Conservation (phyloP, 1,140 invertebrate species). For the Aphelinus atriplicis region DNA sequence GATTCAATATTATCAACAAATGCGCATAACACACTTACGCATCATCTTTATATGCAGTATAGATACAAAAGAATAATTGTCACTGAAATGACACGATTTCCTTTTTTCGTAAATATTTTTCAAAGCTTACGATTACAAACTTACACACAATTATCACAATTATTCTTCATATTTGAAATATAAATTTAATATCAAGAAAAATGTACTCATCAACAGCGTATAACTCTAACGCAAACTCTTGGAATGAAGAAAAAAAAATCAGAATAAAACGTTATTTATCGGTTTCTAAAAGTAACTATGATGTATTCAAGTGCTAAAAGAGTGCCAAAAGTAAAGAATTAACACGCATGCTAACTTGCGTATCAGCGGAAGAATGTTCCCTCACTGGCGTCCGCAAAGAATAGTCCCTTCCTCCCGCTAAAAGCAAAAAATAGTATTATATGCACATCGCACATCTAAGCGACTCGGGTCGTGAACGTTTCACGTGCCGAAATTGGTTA, state of each 20-base stretch:
- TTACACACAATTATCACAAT: constrained; percentile 41
- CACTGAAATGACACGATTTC: background rate
- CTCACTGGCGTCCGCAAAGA: too few species aligned
- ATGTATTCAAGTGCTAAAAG: background rate
- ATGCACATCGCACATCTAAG: too few species aligned
- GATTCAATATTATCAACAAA: constrained; percentile 36
- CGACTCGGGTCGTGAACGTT: too few species aligned
- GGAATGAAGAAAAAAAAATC: background rate
- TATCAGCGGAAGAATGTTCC: too few species aligned
- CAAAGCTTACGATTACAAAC: constrained; percentile 28
- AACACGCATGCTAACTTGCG: too few species aligned
- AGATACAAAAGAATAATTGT: constrained; percentile 23
- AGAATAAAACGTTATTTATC: background rate
- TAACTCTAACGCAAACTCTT: background rate
- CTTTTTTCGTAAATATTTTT: constrained; percentile 26
- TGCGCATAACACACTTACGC: constrained; percentile 22
- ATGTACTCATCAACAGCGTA: constrained; percentile 13
- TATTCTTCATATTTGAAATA: constrained; percentile 31
- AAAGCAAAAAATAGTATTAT: too few species aligned
- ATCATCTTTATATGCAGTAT: constrained; percentile 9
- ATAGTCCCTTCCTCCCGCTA: too few species aligned
- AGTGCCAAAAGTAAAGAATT: background rate
- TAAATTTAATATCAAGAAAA: constrained; percentile 22
- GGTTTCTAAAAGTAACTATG: too few species aligned
- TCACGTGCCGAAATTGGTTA: too few species aligned